Percentiles rank a stretch among this genome's conserved stretches.
Conservation (phyloP, 2,797 vertebrate genomes). For the Poeciliopsis turneri region DNA sequence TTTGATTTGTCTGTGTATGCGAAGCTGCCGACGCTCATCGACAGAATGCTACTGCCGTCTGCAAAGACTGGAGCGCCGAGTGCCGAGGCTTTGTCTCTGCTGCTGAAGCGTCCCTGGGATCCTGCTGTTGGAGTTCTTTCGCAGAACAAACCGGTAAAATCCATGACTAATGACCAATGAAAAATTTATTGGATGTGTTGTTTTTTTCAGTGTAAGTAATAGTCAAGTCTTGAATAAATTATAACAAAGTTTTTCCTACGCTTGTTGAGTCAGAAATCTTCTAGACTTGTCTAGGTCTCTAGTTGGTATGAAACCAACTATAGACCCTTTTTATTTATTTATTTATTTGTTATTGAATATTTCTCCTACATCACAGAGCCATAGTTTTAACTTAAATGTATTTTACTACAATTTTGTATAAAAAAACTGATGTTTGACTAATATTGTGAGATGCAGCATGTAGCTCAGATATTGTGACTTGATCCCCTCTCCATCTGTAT, state of each 20-base stretch:
- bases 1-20: constrained; percentile 29
- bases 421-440: not conserved
- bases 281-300: not conserved
- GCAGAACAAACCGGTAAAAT: constrained; percentile 93
- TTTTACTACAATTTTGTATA: not conserved
- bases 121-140: constrained; percentile 96
- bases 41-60: constrained; percentile 93
- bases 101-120: constrained; percentile 97
- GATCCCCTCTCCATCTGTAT: not conserved
- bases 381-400: not conserved
- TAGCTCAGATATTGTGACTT: not conserved
- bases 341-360: not conserved
- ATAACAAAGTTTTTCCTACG: not conserved
- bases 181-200: not conserved
- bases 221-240: not conserved
- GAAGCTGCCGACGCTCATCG: constrained; percentile 93
- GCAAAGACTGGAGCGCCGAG: constrained; percentile 90
- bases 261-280: not conserved
- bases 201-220: not conserved
- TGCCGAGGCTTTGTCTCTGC: constrained; percentile 92
- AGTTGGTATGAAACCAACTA: not conserved
- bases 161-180: not conserved
- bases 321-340: not conserved
- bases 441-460: not conserved
- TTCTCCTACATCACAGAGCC: not conserved